Percentiles rank a stretch among this genome's conserved stretches.
These are phyloP conservation scores for Falco biarmicus DNA, from an alignment of 2,797 vertebrate species.

Conservation along the genomic window DNA sequence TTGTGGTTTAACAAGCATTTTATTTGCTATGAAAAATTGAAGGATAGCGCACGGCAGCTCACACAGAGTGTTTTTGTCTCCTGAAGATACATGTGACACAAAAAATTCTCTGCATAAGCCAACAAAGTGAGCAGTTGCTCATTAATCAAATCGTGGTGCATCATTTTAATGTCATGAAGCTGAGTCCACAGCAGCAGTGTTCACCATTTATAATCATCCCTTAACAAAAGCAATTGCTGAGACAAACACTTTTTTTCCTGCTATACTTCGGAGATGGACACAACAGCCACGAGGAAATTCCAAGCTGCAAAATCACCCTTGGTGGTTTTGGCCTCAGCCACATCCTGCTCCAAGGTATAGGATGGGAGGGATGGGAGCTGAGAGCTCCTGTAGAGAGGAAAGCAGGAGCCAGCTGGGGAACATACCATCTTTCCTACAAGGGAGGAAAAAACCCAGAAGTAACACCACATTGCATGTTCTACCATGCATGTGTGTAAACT, in stretches of 20 bases:
- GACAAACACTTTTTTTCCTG: not conserved
- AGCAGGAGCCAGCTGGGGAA: not conserved
- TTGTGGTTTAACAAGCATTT: not conserved
- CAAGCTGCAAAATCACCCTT: conserved; percentile 30
- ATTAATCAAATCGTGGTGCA: not conserved
- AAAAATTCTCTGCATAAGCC: not conserved
- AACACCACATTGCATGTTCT: not conserved
- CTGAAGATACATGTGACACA: not conserved
- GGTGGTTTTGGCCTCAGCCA: conserved; percentile 25
- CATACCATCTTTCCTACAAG: not conserved
- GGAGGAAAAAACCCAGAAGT: not conserved
- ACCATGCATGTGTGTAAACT: not conserved
- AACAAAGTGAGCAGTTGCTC: not conserved
- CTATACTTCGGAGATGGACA: not conserved
- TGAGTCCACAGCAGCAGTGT: not conserved
- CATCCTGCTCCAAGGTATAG: conserved; percentile 31
- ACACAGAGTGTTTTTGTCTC: not conserved
- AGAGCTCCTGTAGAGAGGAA: not conserved
- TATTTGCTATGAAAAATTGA: not conserved
- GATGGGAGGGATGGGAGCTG: not conserved
- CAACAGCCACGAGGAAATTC: conserved; percentile 38
- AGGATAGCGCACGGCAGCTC: not conserved
- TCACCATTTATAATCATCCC: not conserved
- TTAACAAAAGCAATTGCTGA: conserved; percentile 17
- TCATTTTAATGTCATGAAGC: not conserved